phyloP scores from a whole-genome alignment of 2,113 vertebrate genomes.

The Caretta caretta region DNA sequence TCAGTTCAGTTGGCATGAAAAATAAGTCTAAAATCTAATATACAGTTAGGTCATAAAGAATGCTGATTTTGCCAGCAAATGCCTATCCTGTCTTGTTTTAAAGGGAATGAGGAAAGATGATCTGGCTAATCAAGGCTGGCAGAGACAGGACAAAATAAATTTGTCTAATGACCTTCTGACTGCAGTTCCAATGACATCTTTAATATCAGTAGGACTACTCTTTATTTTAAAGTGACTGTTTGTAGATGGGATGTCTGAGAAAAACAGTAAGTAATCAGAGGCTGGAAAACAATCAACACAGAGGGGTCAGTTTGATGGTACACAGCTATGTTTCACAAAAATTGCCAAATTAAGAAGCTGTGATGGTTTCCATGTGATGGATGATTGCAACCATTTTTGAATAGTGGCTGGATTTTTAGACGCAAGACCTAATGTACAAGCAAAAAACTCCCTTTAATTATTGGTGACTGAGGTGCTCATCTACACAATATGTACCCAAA shows the following conservation, averaged over 20 bases:
- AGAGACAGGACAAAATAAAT: neutral
- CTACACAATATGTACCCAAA: neutral
- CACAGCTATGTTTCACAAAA: slow-evolving; percentile 31
- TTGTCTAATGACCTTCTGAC: slow-evolving; percentile 7
- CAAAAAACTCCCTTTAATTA: neutral
- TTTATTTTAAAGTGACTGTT: slow-evolving; percentile 51
- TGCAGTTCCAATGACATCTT: slow-evolving; percentile 36
- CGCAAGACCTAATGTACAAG: neutral
- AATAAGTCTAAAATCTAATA: slow-evolving; percentile 2
- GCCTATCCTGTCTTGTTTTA: neutral
- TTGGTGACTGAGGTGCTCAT: neutral
- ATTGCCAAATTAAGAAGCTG: slow-evolving; percentile 49
- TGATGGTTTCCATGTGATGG: slow-evolving; percentile 43
- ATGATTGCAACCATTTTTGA: slow-evolving; percentile 40
- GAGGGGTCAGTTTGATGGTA: slow-evolving; percentile 50
- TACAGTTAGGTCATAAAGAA: slow-evolving; percentile 2
- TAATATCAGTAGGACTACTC: slow-evolving; percentile 15
- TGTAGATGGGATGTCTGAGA: slow-evolving; percentile 12
- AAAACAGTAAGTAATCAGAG: slow-evolving; percentile 57
- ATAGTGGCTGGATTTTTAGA: slow-evolving; percentile 32
- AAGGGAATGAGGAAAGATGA: neutral
- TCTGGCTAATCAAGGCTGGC: neutral
- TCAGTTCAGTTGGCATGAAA: neutral
- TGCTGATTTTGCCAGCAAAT: neutral
- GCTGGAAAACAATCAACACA: slow-evolving; percentile 36